These are phyloP conservation scores for Chitala chitala DNA, from an alignment of 2,113 vertebrate genomes.

Conservation along the genomic window DNA sequence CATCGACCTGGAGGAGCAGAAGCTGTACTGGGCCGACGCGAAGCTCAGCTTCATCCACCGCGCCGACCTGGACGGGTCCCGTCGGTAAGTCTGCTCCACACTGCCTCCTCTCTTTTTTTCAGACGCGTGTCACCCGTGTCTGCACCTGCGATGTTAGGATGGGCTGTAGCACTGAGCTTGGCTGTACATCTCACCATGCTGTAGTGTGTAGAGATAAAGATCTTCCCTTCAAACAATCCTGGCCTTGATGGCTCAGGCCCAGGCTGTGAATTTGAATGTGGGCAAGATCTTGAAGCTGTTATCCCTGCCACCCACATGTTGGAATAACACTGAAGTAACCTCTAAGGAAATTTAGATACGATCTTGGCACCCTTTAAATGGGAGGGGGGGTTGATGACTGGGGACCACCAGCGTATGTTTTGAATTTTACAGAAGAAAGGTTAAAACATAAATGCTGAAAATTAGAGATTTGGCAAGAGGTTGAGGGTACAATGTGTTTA, in stretches of 20 bases:
- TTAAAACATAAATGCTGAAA: too few relatives aligned
- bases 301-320: constrained; percentile 5
- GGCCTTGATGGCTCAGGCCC: not conserved
- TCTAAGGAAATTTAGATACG: constrained; percentile 25
- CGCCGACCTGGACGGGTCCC: constrained; percentile 87
- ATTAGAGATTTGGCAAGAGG: not conserved
- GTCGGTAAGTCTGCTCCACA: constrained; percentile 62
- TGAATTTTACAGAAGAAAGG: too few relatives aligned
- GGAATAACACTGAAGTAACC: constrained; percentile 28
- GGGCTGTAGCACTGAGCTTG: not conserved
- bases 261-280: not conserved
- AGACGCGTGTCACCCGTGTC: not conserved
- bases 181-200: not conserved
- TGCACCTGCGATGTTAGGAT: not conserved
- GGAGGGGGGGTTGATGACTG: constrained; percentile 1
- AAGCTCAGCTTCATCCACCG: constrained; percentile 96
- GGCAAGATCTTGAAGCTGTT: too few relatives aligned
- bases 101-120: not conserved
- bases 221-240: constrained; percentile 8
- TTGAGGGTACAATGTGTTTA: not conserved
- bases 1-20: constrained; percentile 87
- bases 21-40: constrained; percentile 95
- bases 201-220: not conserved
- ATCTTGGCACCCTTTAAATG: constrained; percentile 25
- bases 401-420: constrained; percentile 13